A percentile compares a stretch with the other conserved stretches of the same genome.
phyloP scores from a whole-genome alignment of 2,797 vertebrate genomes.

The Tapirus indicus region DNA sequence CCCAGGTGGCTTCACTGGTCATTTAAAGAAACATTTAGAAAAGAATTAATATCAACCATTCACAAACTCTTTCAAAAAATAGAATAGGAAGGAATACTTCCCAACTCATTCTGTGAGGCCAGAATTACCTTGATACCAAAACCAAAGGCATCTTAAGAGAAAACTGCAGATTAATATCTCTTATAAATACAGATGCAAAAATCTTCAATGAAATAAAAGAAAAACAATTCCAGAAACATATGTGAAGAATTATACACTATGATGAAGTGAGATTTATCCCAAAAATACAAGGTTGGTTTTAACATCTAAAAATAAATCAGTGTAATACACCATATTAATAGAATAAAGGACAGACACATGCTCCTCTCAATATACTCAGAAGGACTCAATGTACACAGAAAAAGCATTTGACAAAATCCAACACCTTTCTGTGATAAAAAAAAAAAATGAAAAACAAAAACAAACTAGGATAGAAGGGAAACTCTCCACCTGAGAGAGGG shows the following conservation, averaged over 20 bases:
- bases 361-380: background rate
- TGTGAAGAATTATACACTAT: background rate
- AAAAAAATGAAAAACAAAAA: background rate
- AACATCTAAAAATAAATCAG: background rate
- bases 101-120: too few species aligned
- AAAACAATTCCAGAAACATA: background rate
- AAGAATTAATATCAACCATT: background rate
- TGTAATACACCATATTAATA: background rate
- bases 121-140: background rate
- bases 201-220: background rate
- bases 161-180: background rate
- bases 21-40: background rate
- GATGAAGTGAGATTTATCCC: background rate
- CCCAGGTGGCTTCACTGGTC: background rate
- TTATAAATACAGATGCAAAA: background rate
- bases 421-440: background rate
- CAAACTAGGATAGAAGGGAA: background rate
- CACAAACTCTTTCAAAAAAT: background rate
- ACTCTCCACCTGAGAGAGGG: background rate
- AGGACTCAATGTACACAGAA: background rate
- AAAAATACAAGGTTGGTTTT: background rate
- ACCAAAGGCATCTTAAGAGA: background rate
- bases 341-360: background rate
- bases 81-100: background rate
- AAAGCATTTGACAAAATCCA: background rate